Conservation (phyloP, 2,888 invertebrate genomes). For the Dromius quadrimaculatus region DNA sequence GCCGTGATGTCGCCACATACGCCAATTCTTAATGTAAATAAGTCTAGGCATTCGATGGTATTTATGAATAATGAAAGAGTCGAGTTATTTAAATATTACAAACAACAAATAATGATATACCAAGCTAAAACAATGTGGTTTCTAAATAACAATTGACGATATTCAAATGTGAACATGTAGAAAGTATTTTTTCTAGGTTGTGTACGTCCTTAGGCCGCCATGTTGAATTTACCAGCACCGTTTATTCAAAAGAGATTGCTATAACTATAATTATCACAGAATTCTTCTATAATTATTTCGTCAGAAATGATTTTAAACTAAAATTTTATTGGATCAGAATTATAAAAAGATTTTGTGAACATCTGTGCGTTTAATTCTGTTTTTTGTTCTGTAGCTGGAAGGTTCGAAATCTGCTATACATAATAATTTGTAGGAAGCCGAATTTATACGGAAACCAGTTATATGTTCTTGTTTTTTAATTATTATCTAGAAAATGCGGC, state of each 20-base stretch:
- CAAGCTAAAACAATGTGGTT: conserved; percentile 45
- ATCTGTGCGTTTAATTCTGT: conserved; percentile 6
- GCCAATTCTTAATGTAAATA: conserved; percentile 48
- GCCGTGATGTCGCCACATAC: conserved; percentile 21
- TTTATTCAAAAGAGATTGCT: background rate
- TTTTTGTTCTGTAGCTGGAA: background rate
- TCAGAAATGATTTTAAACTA: background rate
- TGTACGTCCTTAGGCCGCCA: conserved; percentile 22
- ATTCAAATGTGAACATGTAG: conserved; percentile 49
- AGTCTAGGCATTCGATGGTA: conserved; percentile 39
- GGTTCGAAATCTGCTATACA: conserved; percentile 18
- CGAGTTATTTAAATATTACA: conserved; percentile 52
- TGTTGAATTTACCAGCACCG: conserved; percentile 1
- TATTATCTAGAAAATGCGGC: background rate
- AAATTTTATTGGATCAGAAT: background rate
- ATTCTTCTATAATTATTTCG: background rate
- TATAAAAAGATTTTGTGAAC: background rate
- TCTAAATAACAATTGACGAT: conserved; percentile 52
- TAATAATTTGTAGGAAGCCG: conserved; percentile 20
- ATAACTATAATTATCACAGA: background rate
- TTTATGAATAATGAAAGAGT: conserved; percentile 51
- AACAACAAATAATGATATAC: conserved; percentile 49
- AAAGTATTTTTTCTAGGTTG: conserved; percentile 50
- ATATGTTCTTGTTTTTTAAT: background rate
- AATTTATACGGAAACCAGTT: conserved; percentile 9